Base-by-base conservation (phyloP, 2,113 vertebrate genomes). In the Sialia sialis region DNA sequence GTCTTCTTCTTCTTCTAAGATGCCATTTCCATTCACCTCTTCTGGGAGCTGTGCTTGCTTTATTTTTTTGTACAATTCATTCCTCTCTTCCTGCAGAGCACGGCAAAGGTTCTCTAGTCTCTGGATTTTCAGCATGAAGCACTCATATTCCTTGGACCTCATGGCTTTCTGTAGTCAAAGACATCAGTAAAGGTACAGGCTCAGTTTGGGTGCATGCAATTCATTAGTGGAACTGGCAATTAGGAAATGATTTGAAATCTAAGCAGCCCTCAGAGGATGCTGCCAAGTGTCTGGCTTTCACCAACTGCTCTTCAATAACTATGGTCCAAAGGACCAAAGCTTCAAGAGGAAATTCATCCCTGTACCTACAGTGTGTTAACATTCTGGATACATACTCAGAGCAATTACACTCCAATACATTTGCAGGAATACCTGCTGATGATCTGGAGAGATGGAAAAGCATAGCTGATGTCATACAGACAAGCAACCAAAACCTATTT, bases 81-180 rank as follows among this genome's bases (percentile, higher is more conserved):
- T 98, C 77, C 99, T 98, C 95, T 99, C 99, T 16, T 99, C 98
- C 95, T 99, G 99, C 51, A 99, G 97, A 25, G 98, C 98, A 36
- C 98, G 98, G 32, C 99, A 99, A 46, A 99, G 97, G 38, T 98
- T 99, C 97, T 99, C 99, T 88, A 99, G 94, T 84, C 98, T 98
- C 73, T 98, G 98, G n/a, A 99, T 99, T 98, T 99, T 99, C 95
- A 99, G 87, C 69, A 98, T 86, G 1, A 99, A 99, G 79, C 99
- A 95, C 10, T 99, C 98, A 4, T 99, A 99, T 96, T 99, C 99
- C 92, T 98, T 98, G 48, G 98, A 94, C 74, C 98, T 97, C 97
- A 98, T 59, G 26, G 98, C 95, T 98, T 98, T 98, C 98, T 98
- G 95, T 84, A 87, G 70, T 67, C 82, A 77, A 95, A 96, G 88